These are phyloP conservation scores for Eurytoma adleriae DNA, from an alignment of 2,888 invertebrate genomes.

Conservation along the genomic window DNA sequence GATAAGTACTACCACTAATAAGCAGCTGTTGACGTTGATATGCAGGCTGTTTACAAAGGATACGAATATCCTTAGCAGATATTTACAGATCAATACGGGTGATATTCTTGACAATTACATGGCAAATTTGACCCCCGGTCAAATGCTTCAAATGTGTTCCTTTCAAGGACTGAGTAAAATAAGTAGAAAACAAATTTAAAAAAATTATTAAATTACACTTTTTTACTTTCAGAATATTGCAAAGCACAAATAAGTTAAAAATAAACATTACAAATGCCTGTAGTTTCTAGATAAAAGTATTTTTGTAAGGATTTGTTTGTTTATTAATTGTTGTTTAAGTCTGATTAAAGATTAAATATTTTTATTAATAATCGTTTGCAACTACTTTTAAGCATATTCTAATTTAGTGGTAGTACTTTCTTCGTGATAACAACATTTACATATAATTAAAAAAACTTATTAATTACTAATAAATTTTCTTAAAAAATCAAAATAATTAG, in stretches of 20 bases:
- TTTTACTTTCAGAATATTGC: not conserved
- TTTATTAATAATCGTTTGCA: not conserved
- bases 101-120: constrained; percentile 15
- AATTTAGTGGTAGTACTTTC: too few relatives aligned
- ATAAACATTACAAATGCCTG: constrained; percentile 19
- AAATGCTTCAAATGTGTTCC: not conserved
- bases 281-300: constrained; percentile 13
- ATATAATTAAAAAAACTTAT: too few relatives aligned
- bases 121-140: not conserved
- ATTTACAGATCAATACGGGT: not conserved
- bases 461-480: not conserved
- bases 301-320: constrained; percentile 18
- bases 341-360: constrained; percentile 2
- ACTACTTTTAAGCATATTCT: too few relatives aligned
- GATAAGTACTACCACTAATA: not conserved
- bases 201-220: too few relatives aligned
- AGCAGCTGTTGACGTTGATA: not conserved
- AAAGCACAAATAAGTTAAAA: not conserved
- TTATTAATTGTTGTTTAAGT: not conserved
- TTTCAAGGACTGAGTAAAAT: not conserved
- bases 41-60: not conserved
- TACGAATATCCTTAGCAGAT: not conserved
- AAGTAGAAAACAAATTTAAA: too few relatives aligned
- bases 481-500: not conserved
- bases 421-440: too few relatives aligned